Conservation (phyloP, 2,113 vertebrate genomes). For the Candoia aspera region DNA sequence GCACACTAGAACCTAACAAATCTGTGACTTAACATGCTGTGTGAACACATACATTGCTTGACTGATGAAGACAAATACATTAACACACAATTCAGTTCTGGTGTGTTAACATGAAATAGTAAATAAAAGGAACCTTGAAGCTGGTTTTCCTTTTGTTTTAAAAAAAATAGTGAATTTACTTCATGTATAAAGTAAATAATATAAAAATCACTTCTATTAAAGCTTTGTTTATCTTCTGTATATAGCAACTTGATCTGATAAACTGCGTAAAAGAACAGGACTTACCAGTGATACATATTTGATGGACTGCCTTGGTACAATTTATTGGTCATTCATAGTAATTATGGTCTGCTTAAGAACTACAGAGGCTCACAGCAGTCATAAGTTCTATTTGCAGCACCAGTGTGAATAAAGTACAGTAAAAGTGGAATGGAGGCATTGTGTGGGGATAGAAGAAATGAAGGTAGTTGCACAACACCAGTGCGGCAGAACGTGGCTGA, state of each 20-base stretch:
- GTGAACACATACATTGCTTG: not conserved
- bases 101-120: not conserved
- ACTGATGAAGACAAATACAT: not conserved
- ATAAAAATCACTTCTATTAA: not conserved
- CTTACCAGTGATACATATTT: not conserved
- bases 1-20: not conserved
- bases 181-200: no score
- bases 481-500: conserved; percentile 66
- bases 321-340: not conserved
- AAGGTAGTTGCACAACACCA: conserved; percentile 64
- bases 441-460: conserved; percentile 56
- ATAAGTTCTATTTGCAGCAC: conserved; percentile 30
- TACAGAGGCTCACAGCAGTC: conserved; percentile 38
- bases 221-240: not conserved
- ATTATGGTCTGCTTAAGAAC: conserved; percentile 34
- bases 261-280: not conserved
- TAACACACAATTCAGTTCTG: not conserved
- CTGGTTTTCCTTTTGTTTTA: not conserved
- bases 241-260: not conserved
- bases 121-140: not conserved
- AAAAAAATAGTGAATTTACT: not conserved
- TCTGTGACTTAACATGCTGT: not conserved
- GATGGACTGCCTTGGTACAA: not conserved
- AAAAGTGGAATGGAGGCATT: conserved; percentile 54
- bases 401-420: conserved; percentile 33